phyloP scores from a whole-genome alignment of 2,797 vertebrate genomes.

The Sciurus carolinensis region DNA sequence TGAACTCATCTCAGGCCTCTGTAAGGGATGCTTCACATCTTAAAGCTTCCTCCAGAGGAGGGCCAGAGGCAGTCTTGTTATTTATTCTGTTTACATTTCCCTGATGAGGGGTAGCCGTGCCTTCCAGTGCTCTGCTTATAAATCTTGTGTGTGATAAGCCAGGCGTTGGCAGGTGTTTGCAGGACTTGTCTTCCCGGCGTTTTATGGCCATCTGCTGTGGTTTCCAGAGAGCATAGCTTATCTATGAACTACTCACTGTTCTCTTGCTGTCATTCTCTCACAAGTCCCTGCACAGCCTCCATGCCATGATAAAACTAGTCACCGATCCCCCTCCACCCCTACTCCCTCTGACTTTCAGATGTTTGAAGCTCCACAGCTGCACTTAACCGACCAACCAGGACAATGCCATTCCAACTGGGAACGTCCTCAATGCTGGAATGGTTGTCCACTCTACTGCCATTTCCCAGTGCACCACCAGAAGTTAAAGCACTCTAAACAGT shows the following conservation, averaged over 20 bases:
- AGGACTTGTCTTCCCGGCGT: background rate
- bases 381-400: background rate
- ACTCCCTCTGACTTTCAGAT: background rate
- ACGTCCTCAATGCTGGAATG: background rate
- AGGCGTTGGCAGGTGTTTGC: conserved; percentile 72
- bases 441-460: too few relatives aligned
- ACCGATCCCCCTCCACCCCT: background rate
- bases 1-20: conserved; percentile 61
- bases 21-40: conserved; percentile 69
- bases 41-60: conserved; percentile 72
- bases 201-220: background rate
- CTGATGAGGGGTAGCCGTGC: conserved; percentile 72
- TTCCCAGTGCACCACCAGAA: background rate
- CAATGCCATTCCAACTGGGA: accelerated
- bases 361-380: background rate
- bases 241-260: background rate
- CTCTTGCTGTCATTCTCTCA: background rate
- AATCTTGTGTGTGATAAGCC: conserved; percentile 74
- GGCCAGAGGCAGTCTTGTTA: conserved; percentile 67
- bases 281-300: background rate
- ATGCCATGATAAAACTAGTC: background rate
- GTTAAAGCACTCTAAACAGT: background rate
- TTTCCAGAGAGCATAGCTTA: background rate
- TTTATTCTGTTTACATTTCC: conserved; percentile 76
- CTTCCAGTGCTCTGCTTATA: conserved; percentile 73